phyloP scores from a whole-genome alignment of 2,888 invertebrate genomes.

The Tenthredo mesomela region DNA sequence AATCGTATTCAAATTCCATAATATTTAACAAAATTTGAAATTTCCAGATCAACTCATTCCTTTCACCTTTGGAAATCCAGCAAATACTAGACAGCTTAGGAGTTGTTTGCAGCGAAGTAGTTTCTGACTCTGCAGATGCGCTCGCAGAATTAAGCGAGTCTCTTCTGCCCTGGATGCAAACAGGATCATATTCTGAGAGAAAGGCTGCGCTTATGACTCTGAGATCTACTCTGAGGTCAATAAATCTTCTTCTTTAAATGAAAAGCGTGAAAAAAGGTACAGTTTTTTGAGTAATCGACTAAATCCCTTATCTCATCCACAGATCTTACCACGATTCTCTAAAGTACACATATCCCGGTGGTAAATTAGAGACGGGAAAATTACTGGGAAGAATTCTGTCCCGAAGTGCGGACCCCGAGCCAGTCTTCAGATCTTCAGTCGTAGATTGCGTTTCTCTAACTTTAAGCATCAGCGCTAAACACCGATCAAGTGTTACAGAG shows the following conservation, averaged over 20 bases:
- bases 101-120: constrained; percentile 68
- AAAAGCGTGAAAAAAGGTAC: not conserved
- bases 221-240: constrained; percentile 67
- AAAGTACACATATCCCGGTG: constrained; percentile 73
- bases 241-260: not conserved
- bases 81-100: constrained; percentile 66
- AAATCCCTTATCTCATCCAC: not conserved
- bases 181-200: constrained; percentile 67
- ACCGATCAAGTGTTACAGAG: constrained; percentile 67
- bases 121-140: constrained; percentile 70
- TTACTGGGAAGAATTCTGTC: constrained; percentile 70
- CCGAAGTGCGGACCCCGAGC: constrained; percentile 71
- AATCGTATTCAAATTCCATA: too few species aligned
- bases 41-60: constrained; percentile 64
- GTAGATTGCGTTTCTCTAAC: constrained; percentile 70
- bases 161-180: constrained; percentile 73
- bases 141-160: constrained; percentile 71
- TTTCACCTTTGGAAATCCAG: constrained; percentile 65
- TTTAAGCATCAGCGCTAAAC: constrained; percentile 69
- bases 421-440: constrained; percentile 65
- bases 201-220: constrained; percentile 68
- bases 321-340: constrained; percentile 72
- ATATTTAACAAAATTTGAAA: not conserved
- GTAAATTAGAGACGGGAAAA: constrained; percentile 71
- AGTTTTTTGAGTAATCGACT: not conserved